Evolutionary conservation across 2,888 invertebrate genomes (phyloP), one percentile per base, ranked within the genome.

Genomic region (Opisthograptis luteolata): DNA sequence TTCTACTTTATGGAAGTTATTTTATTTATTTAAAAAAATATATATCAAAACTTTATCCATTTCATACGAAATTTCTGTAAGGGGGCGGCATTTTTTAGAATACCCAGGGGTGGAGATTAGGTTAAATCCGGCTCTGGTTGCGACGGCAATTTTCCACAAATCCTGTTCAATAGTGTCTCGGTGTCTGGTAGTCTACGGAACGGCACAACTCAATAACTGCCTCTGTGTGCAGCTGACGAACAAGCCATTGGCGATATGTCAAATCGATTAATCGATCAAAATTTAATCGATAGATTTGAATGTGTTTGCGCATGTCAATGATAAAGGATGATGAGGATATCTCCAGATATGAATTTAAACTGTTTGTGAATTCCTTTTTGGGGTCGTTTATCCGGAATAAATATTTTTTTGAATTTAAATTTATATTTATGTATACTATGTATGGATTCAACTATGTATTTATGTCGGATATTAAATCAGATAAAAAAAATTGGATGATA

Each of bases 151-250:
- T 80, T 81, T 76, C 73, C 70, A 61, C 42, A 45, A 58, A 41
- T 44, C 49, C 42, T 25, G 25, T 35, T 46, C 46, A 41, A 48
- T 44, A 69, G 78, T 69, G 78, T 74, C 73, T 77, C 75, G 68
- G 65, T 7, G 15, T 12, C 12, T n/a, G n/a, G n/a, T n/a, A n/a
- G n/a, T n/a, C n/a, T n/a, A n/a, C n/a, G n/a, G n/a, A 62, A 70
- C 73, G 69, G 74, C 73, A 74, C 85, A 77, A 79, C 80, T 82
- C 79, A 84, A 85, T 84, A 86, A 82, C 75, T 76, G 70, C 60
- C 64, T 30, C 62, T 61, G 27, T 32, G 64, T 74, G 76, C 73
- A 73, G 68, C 58, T 36, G 36, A 37, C 32, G 48, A 9, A 20
- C 68, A 81, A 79, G 73, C 49, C 40, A 76, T 19, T 30, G 52